Base-by-base conservation (phyloP, 1,140 invertebrate genomes). In the Trissolcus basalis region DNA sequence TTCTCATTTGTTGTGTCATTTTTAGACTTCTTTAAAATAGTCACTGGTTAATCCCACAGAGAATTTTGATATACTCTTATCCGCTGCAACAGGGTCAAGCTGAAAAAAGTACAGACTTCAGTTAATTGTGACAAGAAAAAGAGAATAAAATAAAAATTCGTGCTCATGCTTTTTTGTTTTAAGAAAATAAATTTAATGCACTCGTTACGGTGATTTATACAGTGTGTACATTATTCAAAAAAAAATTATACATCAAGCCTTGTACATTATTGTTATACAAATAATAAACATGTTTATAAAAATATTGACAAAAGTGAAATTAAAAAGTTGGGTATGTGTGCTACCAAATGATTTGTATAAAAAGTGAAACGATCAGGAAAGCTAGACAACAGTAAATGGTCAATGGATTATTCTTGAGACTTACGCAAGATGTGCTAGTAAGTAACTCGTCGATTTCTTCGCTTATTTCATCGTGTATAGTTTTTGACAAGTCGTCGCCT, bases 361-460 rank as follows among this genome's bases (percentile, higher is more conserved):
- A 11, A 9, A 78, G 12, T 9, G 19, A 58, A n/a, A 39, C n/a
- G 6, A 69, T 9, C 6, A 64, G 10, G 10, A 59, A 11, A 11
- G 54, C 10, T 10, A 74, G 2, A 2, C 39, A 0, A 35, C 39
- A 55, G 45, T 60, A 1, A 11, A 70, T 11, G 13, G 43, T 16
- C 4, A 64, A 39, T 14, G 50, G 11, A 45, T 63, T 54, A 12
- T 16, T 1, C 9, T 35, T 79, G 54, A 12, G 16, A 86, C 86
- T 87, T 82, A 88, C 87, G 70, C 84, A 85, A 69, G 87, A 87
- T 39, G 82, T 82, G 78, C 80, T 87, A 67, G 82, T 86, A 51
- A 84, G 76, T 72, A 87, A 81, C 77, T 88, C 86, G 19, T 88
- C 85, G 13, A 86, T 87, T 69, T 88, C 86, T 67, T 88, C 86